These are phyloP conservation scores for Caenorhabditis plicata DNA, from an alignment of 2,888 invertebrate genomes.

Conservation along the genomic window DNA sequence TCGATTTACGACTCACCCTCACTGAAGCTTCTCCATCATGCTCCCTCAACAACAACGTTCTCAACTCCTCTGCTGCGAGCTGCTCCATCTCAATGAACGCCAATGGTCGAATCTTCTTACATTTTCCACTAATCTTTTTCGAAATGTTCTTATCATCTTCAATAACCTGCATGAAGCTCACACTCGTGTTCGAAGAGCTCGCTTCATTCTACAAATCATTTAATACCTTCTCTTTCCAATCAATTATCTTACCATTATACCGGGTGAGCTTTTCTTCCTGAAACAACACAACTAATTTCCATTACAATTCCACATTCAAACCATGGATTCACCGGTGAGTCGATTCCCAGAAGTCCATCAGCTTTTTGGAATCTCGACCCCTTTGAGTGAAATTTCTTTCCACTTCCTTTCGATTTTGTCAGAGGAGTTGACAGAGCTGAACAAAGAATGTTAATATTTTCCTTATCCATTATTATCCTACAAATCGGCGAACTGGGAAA, in stretches of 20 bases:
- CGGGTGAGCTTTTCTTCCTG: not conserved
- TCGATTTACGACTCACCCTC: slow-evolving; percentile 1
- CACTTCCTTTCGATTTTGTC: slow-evolving; percentile 2
- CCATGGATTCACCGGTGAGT: slow-evolving; percentile 15
- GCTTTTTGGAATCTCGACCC: slow-evolving; percentile 13
- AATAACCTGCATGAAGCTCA: not conserved
- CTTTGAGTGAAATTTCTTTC: slow-evolving; percentile 15
- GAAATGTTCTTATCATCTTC: slow-evolving; percentile 8
- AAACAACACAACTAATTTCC: not conserved
- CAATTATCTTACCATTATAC: not conserved
- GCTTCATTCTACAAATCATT: no score
- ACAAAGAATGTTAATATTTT: not conserved
- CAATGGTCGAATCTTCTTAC: slow-evolving; percentile 5
- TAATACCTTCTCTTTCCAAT: no score
- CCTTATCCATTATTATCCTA: not conserved
- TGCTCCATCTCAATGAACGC: slow-evolving; percentile 16
- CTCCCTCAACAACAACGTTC: not conserved
- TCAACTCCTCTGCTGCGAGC: slow-evolving; percentile 7
- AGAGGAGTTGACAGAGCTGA: slow-evolving; percentile 1
- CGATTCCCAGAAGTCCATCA: slow-evolving; percentile 6
- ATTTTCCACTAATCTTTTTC: slow-evolving; percentile 14
- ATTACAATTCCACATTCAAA: not conserved
- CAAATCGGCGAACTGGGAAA: slow-evolving; percentile 9
- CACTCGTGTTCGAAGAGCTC: not conserved
- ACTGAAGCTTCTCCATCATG: slow-evolving; percentile 3